Evolutionary conservation across 2,888 invertebrate genomes (phyloP), one percentile per base, ranked within the genome.

Genomic region (Margaritifera margaritifera): DNA sequence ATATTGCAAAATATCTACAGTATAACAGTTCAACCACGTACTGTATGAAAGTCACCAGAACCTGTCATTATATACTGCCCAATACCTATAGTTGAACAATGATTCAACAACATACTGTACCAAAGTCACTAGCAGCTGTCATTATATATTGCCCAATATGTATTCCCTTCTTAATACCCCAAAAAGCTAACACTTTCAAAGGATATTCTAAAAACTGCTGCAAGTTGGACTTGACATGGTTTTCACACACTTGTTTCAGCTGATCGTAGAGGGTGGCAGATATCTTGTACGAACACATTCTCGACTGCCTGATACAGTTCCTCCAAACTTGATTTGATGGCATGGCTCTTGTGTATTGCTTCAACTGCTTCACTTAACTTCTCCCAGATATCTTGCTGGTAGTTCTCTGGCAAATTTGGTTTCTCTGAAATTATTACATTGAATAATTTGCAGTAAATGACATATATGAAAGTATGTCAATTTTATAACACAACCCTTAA

Each of bases 211-310:
- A 92, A 90, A 98, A 97, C 89, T 96, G 95, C 86, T 96, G 94
- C 64, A 98, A 94, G 86, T 96, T 96, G 6, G 94, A 94, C 88
- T 95, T 94, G 1, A 98, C 96, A 89, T 98, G 97, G 60, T 92
- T 93, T 90, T 98, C 96, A 54, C 89, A 89, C 8, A 87, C 81
- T 59, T 79, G 72, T 71, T 94, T 94, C 72, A 99, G 92, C 90
- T 95, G 95, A 67, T 94, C 93, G 90, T 99, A 98, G 22, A 99
- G 92, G 75, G 94, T 94, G 24, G 95, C 94, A 66, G 97, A 96
- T 96, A 98, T 97, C 92, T 97, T 97, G 91, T 98, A 96, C 89
- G 95, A 96, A 91, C 98, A 99, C 95, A 99, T 98, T 98, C 90
- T 98, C 98, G 64, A 99, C 99, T 53, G 97, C 97, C 91, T 98